A percentile compares a stretch with the other conserved stretches of the same genome.
Evolutionary conservation across 2,797 vertebrate species (phyloP).

Genomic region (Syngnathus acus): DNA sequence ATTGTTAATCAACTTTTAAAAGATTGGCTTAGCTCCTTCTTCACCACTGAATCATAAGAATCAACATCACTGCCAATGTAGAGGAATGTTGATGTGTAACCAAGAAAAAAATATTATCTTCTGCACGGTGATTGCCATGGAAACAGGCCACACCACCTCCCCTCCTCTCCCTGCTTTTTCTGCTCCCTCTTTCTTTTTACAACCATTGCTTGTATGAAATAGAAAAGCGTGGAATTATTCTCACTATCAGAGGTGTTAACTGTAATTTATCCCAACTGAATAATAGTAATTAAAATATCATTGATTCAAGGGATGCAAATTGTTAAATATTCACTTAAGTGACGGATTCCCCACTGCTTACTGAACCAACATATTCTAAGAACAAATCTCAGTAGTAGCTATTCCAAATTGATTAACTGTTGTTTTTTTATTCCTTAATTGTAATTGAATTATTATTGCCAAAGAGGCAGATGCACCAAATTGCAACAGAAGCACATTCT

Average conservation of each 20-base stretch:
- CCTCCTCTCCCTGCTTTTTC: constrained; percentile 9
- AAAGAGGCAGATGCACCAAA: too few relatives aligned
- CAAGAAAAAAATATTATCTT: constrained; percentile 32
- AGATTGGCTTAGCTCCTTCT: too few relatives aligned
- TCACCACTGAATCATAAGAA: too few relatives aligned
- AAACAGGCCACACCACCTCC: constrained; percentile 61
- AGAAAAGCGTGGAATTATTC: not conserved
- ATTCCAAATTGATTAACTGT: not conserved
- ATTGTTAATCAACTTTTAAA: too few relatives aligned
- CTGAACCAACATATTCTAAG: too few relatives aligned
- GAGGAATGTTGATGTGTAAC: constrained; percentile 16
- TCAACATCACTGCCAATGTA: not conserved
- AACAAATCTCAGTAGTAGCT: too few relatives aligned
- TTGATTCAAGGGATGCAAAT: not conserved
- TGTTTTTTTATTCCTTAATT: not conserved
- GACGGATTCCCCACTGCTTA: not conserved
- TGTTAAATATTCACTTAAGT: not conserved
- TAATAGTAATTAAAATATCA: too few relatives aligned
- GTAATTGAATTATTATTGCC: too few relatives aligned
- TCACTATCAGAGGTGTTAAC: not conserved
- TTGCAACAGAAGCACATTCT: too few relatives aligned
- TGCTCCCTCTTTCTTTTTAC: constrained; percentile 11
- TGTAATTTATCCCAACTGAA: not conserved
- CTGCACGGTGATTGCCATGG: constrained; percentile 62
- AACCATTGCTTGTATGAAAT: constrained; percentile 25